These are phyloP conservation scores for Eristalis arbustorum DNA, from an alignment of 2,888 invertebrate genomes.

Conservation along the genomic window DNA sequence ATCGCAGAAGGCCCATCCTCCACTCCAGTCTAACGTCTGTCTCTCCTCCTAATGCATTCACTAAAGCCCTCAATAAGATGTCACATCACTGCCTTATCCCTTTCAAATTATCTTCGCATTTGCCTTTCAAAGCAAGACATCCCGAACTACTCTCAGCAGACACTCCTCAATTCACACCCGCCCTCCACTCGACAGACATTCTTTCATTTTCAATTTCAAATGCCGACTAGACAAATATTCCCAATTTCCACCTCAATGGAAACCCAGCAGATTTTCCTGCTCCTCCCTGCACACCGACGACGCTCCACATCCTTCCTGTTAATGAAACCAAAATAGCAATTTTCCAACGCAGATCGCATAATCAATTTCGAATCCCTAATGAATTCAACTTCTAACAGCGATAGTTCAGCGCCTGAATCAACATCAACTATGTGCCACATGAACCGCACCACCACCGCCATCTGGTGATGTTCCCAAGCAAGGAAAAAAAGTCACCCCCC, in stretches of 20 bases:
- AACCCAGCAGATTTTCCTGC: not conserved
- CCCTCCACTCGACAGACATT: too few relatives aligned
- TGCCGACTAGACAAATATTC: not conserved
- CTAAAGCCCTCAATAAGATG: too few relatives aligned
- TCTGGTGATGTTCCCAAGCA: slow-evolving; percentile 55
- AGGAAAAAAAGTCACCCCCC: not conserved
- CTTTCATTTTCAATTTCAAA: too few relatives aligned
- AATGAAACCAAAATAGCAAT: slow-evolving; percentile 46
- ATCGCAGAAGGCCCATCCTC: too few relatives aligned
- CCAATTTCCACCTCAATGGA: not conserved
- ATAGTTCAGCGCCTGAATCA: slow-evolving; percentile 31
- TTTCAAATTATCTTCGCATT: too few relatives aligned
- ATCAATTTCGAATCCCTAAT: slow-evolving; percentile 33
- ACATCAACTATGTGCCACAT: slow-evolving; percentile 12
- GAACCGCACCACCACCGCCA: slow-evolving; percentile 24
- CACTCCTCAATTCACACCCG: too few relatives aligned
- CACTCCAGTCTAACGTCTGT: too few relatives aligned
- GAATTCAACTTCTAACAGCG: not conserved
- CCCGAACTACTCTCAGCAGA: too few relatives aligned
- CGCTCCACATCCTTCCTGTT: not conserved
- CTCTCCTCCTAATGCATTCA: too few relatives aligned
- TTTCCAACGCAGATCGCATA: slow-evolving; percentile 23
- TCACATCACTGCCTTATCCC: too few relatives aligned
- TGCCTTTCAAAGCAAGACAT: too few relatives aligned
- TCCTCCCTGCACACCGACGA: too few relatives aligned